Evolutionary conservation across 2,113 vertebrate genomes (phyloP).

Genomic region (Upupa epops): DNA sequence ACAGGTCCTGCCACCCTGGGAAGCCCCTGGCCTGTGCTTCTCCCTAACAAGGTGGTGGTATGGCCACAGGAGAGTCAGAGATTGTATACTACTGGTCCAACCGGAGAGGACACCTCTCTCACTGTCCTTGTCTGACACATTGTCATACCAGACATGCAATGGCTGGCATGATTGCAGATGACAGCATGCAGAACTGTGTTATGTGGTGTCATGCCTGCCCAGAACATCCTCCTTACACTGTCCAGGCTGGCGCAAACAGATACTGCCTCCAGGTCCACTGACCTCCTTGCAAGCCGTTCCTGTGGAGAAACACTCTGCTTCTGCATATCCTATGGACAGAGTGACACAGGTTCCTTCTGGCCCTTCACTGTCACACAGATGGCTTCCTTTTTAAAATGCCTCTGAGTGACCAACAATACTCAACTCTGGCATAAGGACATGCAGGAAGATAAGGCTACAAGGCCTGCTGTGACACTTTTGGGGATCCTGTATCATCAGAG

Average conservation of each 20-base stretch:
- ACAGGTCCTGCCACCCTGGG: background rate
- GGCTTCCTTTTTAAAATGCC: background rate
- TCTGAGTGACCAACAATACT: background rate
- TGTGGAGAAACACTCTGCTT: background rate
- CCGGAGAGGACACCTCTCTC: background rate
- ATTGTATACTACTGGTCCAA: background rate
- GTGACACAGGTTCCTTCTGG: background rate
- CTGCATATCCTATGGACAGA: background rate
- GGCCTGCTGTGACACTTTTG: background rate
- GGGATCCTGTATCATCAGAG: background rate
- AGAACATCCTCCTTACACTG: background rate
- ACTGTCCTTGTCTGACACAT: background rate
- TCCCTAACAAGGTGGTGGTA: background rate
- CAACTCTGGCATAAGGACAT: background rate
- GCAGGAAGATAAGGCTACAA: background rate
- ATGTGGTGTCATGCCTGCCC: background rate
- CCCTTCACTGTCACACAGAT: background rate
- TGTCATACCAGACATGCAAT: rapidly evolving
- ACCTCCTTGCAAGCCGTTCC: background rate
- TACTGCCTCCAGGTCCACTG: background rate
- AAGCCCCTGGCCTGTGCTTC: background rate
- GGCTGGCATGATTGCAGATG: rapidly evolving
- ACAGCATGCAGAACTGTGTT: background rate
- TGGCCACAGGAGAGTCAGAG: background rate
- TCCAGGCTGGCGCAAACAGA: background rate